phyloP scores from a whole-genome alignment of 2,113 vertebrate genomes.

The Glaucidium brasilianum region DNA sequence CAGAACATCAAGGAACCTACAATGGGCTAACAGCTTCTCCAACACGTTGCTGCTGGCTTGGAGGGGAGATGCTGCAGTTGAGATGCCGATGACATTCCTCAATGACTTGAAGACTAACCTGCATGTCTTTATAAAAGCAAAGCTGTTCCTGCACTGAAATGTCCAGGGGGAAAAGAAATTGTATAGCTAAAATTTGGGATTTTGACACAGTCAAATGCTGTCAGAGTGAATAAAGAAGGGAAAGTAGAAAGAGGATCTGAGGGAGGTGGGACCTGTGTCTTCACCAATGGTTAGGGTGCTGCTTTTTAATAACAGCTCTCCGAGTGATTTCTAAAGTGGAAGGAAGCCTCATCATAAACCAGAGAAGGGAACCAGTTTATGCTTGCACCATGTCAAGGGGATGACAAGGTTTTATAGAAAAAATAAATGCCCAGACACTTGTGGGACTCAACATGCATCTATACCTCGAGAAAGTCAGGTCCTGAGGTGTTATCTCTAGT shows the following conservation, averaged over 20 bases:
- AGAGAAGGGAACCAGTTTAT: not conserved
- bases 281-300: not conserved
- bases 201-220: not conserved
- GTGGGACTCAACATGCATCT: not conserved
- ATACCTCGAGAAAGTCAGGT: not conserved
- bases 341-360: not conserved
- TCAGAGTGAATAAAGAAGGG: not conserved
- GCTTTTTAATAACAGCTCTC: not conserved
- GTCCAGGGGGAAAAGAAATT: not conserved
- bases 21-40: not conserved
- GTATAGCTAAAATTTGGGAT: not conserved
- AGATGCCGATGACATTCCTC: not conserved
- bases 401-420: not conserved
- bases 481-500: not conserved
- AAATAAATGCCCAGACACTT: not conserved
- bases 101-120: not conserved
- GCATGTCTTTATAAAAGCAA: not conserved
- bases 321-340: not conserved
- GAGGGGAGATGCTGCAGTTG: not conserved
- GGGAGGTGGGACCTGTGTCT: not conserved
- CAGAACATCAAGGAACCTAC: conserved; percentile 26
- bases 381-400: not conserved
- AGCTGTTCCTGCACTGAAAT: not conserved
- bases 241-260: not conserved
- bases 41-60: not conserved